Evolutionary conservation across 1,140 invertebrate genomes (phyloP).

Genomic region (Sitophilus oryzae): DNA sequence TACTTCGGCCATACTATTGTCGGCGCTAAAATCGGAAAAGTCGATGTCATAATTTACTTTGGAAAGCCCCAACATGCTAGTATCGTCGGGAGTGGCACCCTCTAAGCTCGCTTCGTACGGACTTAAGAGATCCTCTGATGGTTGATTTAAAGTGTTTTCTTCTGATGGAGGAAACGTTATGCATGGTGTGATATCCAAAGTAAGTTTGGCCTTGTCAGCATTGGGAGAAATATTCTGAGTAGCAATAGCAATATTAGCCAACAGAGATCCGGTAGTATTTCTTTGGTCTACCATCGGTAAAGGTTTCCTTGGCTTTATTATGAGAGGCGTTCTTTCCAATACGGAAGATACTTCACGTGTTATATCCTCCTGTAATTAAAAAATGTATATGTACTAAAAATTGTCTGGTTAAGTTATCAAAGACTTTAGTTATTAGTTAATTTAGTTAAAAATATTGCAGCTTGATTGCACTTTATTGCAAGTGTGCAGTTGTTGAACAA

Average conservation of each 20-base stretch:
- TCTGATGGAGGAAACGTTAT: slow-evolving; percentile 11
- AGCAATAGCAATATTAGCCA: slow-evolving; percentile 33
- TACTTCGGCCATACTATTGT: slow-evolving; percentile 60
- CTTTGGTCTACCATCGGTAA: slow-evolving; percentile 54
- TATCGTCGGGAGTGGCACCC: slow-evolving; percentile 54
- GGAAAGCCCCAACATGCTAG: slow-evolving; percentile 53
- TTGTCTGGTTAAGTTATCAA: no score
- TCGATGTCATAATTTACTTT: slow-evolving; percentile 69
- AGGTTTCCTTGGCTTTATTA: slow-evolving; percentile 62
- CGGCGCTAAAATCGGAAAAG: slow-evolving; percentile 61
- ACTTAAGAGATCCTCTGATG: slow-evolving; percentile 26
- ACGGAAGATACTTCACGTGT: slow-evolving; percentile 59
- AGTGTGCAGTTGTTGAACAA: no score
- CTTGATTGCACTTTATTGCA: no score
- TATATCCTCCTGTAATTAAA: slow-evolving; percentile 59
- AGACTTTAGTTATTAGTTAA: no score
- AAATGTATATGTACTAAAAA: no score
- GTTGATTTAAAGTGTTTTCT: background rate
- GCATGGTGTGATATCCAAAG: slow-evolving; percentile 35
- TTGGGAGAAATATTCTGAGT: slow-evolving; percentile 37
- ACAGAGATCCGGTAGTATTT: slow-evolving; percentile 39
- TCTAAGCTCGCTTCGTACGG: slow-evolving; percentile 43
- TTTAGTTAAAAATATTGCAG: no score
- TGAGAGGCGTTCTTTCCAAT: slow-evolving; percentile 62
- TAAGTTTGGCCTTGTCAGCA: slow-evolving; percentile 50